Evolutionary conservation across 2,888 invertebrate genomes (phyloP).

Genomic region (Aspidiotus rigidus): DNA sequence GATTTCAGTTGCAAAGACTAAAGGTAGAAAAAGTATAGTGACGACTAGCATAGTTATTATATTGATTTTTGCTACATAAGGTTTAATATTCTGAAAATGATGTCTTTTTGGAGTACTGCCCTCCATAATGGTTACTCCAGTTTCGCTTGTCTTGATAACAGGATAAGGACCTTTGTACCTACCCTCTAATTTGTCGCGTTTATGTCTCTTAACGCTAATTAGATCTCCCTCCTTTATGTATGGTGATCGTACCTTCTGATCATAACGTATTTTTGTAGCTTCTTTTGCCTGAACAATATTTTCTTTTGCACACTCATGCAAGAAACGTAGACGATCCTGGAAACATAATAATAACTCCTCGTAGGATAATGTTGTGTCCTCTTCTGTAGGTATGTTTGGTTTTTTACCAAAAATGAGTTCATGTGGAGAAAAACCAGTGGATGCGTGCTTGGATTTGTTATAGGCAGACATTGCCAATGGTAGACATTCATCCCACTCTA

Average conservation of each 20-base stretch:
- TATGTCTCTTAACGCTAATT: no score
- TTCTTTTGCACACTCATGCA: not conserved
- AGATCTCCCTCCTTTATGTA: constrained; percentile 3
- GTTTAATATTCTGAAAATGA: constrained; percentile 1
- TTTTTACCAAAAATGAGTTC: constrained; percentile 1
- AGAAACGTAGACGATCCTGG: not conserved
- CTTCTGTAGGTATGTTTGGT: not conserved
- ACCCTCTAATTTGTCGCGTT: not conserved
- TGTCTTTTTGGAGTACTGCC: not conserved
- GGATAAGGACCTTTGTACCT: not conserved
- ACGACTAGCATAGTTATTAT: no score
- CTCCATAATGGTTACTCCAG: not conserved
- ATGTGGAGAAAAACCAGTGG: constrained; percentile 8
- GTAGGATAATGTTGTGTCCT: not conserved
- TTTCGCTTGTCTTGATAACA: not conserved
- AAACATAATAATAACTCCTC: not conserved
- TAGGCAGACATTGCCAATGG: constrained; percentile 1
- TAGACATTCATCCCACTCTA: constrained; percentile 8
- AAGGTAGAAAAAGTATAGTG: no score
- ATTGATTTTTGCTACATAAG: not conserved
- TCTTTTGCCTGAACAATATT: not conserved
- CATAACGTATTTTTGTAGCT: not conserved
- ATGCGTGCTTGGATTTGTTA: constrained; percentile 1
- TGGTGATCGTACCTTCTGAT: not conserved
- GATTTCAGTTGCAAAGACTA: no score